Percentiles rank a stretch among this genome's conserved stretches.
Conservation (phyloP, 2,888 invertebrate species). For the Nycteola revayana region DNA sequence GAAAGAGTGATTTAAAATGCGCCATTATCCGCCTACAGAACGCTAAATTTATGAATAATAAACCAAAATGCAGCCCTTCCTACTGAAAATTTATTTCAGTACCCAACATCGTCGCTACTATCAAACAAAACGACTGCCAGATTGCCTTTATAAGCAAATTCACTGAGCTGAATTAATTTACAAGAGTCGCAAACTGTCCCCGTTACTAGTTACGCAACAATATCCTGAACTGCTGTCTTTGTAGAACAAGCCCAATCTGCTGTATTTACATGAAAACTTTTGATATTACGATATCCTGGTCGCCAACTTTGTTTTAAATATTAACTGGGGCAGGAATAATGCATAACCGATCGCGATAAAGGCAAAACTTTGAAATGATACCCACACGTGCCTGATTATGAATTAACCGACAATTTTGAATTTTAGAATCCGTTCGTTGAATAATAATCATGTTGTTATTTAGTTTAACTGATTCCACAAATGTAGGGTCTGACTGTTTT, state of each 20-base stretch:
- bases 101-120: constrained; percentile 12
- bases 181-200: constrained; percentile 23
- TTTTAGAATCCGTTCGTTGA: constrained; percentile 18
- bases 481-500: too few species aligned
- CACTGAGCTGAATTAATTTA: constrained; percentile 24
- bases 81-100: constrained; percentile 28
- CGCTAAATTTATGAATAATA: constrained; percentile 39
- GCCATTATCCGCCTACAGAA: constrained; percentile 30
- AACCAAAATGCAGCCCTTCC: constrained; percentile 32
- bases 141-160: constrained; percentile 32
- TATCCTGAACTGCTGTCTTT: constrained; percentile 33
- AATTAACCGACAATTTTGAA: constrained; percentile 38
- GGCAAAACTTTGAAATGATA: constrained; percentile 44
- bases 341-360: constrained; percentile 54
- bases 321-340: constrained; percentile 50
- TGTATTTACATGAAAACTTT: constrained; percentile 59
- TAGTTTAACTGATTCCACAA: constrained; percentile 15
- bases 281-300: constrained; percentile 42
- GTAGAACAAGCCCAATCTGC: constrained; percentile 42
- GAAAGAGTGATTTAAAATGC: constrained; percentile 28
- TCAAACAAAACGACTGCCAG: constrained; percentile 31
- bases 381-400: constrained; percentile 43
- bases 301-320: constrained; percentile 52
- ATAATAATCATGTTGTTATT: constrained; percentile 26
- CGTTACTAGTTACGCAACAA: constrained; percentile 23